Conservation (phyloP, 2,113 vertebrate species). For the Gavia stellata region DNA sequence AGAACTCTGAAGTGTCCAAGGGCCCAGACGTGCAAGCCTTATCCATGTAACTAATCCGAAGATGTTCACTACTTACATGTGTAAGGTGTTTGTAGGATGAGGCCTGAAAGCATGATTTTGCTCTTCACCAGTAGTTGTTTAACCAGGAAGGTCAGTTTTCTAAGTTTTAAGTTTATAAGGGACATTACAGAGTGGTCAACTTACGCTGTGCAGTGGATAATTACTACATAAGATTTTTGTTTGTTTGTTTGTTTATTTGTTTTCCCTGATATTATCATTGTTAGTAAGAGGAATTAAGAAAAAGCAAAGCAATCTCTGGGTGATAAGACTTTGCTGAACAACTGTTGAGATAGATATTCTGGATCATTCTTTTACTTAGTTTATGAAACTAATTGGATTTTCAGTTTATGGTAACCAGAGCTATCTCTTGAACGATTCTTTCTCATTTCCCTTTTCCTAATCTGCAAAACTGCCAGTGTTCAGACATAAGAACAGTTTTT, state of each 20-base stretch:
- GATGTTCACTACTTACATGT: background rate
- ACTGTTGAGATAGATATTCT: conserved; percentile 9
- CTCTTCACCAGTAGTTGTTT: background rate
- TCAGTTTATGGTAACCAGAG: background rate
- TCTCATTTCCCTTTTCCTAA: background rate
- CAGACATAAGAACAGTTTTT: background rate
- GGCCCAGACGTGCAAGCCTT: background rate
- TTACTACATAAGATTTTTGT: background rate
- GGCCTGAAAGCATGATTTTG: background rate
- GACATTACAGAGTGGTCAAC: background rate
- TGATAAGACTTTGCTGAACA: conserved; percentile 5
- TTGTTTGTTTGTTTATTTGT: background rate
- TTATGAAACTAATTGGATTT: conserved; percentile 43
- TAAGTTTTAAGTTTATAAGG: background rate
- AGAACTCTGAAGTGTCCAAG: background rate
- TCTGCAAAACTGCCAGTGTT: background rate
- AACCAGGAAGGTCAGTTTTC: background rate
- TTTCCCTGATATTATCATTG: conserved; percentile 6
- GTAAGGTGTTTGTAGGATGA: background rate
- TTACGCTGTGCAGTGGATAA: background rate
- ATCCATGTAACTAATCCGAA: background rate
- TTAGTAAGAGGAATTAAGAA: background rate
- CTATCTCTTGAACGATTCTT: background rate
- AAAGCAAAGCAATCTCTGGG: background rate
- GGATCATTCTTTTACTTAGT: conserved; percentile 32